Evolutionary conservation across 2,888 invertebrate species (phyloP), one percentile per base, ranked within the genome.

Genomic region (Artemia sinica): DNA sequence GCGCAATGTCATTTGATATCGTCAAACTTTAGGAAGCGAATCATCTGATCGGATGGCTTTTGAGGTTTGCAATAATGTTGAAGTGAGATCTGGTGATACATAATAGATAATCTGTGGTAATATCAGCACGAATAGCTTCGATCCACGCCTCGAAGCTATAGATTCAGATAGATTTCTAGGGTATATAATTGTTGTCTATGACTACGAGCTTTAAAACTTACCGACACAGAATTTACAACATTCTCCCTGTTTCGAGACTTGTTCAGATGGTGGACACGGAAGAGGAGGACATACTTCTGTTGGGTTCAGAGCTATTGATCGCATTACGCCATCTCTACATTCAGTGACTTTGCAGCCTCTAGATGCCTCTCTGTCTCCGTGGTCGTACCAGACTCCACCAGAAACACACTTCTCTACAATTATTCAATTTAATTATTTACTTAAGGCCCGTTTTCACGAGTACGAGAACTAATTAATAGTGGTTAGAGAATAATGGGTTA

Each of bases 191-290:
- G 28, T 28, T 28, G 28, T 28, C 28, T 28, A 28, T 28, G 28
- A 28, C 2, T 28, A 2, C 28, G 28, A 28, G 28, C 4, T 2
- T 2, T 4, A 28, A 2, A 28, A 63, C 74, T 73, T 79, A 89
- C 91, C 91, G 80, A 87, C 87, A 79, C 92, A 92, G 77, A 89
- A 88, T 78, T 88, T 88, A 82, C 92, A 92, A 81, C 91, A 92
- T 78, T 89, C 87, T 71, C 87, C 90, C 67, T 87, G 86, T 71
- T 89, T 87, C 74, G 85, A 85, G 78, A 91, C 86, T 79, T 89
- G 88, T 76, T 88, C 84, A 72, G 84, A 82, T 68, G 82, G 81
- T 72, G 88, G 86, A 79, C 91, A 91, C 69, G 85, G 83, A 74
- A 91, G 82, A 74, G 83, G 82, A 67, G 90, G 89, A 79, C 91